These are phyloP conservation scores for Aythya baeri DNA, from an alignment of 2,113 vertebrate genomes.

Conservation along the genomic window DNA sequence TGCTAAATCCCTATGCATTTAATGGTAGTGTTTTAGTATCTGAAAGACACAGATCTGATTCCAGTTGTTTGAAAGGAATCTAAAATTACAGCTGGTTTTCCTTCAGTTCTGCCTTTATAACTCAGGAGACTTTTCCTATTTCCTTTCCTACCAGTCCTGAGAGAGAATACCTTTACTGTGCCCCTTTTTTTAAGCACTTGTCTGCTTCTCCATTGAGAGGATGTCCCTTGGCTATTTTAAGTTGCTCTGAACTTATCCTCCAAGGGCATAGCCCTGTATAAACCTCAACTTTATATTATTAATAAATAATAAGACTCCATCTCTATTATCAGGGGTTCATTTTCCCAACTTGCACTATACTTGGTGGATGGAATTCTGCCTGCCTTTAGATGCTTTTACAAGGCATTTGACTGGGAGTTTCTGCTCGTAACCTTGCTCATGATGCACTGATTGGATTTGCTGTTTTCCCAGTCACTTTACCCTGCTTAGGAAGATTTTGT, in stretches of 20 bases:
- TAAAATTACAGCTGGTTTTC: not conserved
- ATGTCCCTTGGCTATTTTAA: not conserved
- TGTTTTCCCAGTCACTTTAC: not conserved
- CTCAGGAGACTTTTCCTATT: slow-evolving; percentile 50
- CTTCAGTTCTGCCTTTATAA: not conserved
- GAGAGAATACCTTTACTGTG: not conserved
- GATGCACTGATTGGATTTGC: not conserved
- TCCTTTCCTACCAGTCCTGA: not conserved
- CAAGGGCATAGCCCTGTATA: not conserved
- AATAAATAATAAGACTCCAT: not conserved
- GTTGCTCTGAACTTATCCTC: not conserved
- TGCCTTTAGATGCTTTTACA: slow-evolving; percentile 1
- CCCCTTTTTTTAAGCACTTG: slow-evolving; percentile 5
- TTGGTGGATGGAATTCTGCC: slow-evolving; percentile 9
- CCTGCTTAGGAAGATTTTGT: not conserved
- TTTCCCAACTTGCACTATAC: slow-evolving; percentile 30
- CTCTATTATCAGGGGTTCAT: not conserved
- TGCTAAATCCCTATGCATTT: not conserved
- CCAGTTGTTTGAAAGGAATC: not conserved
- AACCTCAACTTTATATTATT: slow-evolving; percentile 11
- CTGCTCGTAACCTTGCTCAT: not conserved
- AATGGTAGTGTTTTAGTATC: not conserved
- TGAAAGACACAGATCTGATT: not conserved
- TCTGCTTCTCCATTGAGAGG: not conserved
- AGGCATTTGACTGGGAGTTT: not conserved